Base-by-base conservation (phyloP, 2,797 vertebrate species). In the Margarornis squamiger region DNA sequence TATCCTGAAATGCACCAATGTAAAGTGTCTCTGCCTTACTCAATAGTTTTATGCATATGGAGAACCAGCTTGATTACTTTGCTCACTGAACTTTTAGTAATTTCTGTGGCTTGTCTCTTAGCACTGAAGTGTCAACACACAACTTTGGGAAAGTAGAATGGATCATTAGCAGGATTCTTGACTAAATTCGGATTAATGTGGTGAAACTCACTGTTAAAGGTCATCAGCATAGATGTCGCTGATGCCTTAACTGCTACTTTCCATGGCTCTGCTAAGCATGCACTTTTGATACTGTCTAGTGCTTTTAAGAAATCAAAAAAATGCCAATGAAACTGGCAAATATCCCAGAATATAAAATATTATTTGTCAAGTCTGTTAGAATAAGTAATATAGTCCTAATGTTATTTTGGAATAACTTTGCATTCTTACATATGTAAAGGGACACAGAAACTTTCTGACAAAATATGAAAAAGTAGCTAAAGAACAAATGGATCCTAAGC, bases 271-370 rank as follows among this genome's bases (percentile, higher is more conserved):
- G 22, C 14, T 80, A 74, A 58, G 19, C 14, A 62, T 36, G 4
- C 1, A 15, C 2, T 5, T 29, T 83, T 76, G 4, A 30, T 57
- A 15, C 58, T 59, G 4, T 4, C 7, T 23, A 67, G 6, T 46
- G 21, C 2, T 88, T 80, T 90, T 59, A 83, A 63, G 26, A 80
- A 80, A 80, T 8, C 2, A 41, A 85, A 82, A 82, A 68, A 13
- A 26, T 38, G 8, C 1, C 6, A 22, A 9, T 29, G 4, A 49
- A 80, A 0, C 3, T 39, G 12, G 4, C 0, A 86, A 88, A 70
- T 55, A 62, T 48, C 70, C 6, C 30, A 24, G 55, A 86, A 52
- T 58, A 61, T 5, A 41, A 71, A 38, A 20, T 36, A 24, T 9
- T 68, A 6, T 48, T 79, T 63, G 8, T 67, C 6, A 74, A 20